Base-by-base conservation (phyloP, 2,797 vertebrate species). In the Botia almorhae region DNA sequence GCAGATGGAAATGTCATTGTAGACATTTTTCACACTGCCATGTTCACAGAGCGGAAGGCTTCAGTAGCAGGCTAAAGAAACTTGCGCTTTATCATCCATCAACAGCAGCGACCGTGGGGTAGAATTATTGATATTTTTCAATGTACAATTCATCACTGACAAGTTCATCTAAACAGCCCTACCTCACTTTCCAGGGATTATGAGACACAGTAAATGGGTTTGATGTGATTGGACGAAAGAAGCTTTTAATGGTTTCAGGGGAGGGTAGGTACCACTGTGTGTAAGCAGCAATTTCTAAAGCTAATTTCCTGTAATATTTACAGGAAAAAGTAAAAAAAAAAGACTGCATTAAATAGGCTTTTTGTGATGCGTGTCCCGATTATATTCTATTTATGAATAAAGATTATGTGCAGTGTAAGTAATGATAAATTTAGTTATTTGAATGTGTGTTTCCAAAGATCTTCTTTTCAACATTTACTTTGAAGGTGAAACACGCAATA, bases 131-230 rank as follows among this genome's bases (percentile, higher is more conserved):
- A 61, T 61, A 21, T 13, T 60, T 60, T 58, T 60, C 23, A 60
- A 33, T 26, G 60, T 61, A 16, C 60, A 61, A 61, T 61, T 61
- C 26, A 61, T 61, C 60, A 29, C 26, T 61, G 60, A 61, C 60
- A 61, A 16, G 26, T 29, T 61, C 26, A 61, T 61, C 23, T 61
- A 61, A 61, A 61, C 60, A 61, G 60, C 60, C 23, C 23, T 61
- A 61, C 26, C 16, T 61, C 60, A 61, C 60, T 61, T 61, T 61
- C 23, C 60, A 29, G 26, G 60, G 23, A 29, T 29, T 3, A 33
- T 33, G 33, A 33, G 33, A 33, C 33, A 33, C 33, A 33, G 33
- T 33, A 33, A 33, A 61, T 61, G 26, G 60, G 60, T 16, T 61
- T 14, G 39, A 60, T 60, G 56, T 23, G 33, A 33, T 33, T 33